phyloP scores from a whole-genome alignment of 2,113 vertebrate genomes.

The Amia ocellicauda region DNA sequence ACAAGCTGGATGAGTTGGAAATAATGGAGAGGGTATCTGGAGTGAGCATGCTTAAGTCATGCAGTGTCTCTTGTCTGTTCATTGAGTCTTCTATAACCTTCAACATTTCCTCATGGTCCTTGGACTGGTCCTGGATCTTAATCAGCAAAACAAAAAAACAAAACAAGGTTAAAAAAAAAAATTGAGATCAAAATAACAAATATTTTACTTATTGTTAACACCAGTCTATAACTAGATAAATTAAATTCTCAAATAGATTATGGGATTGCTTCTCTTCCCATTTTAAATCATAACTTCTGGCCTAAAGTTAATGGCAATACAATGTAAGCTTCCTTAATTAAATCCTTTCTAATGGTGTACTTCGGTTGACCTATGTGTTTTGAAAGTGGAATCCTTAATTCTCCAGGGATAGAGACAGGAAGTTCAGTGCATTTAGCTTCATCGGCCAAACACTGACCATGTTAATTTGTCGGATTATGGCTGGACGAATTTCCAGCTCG shows the following conservation, averaged over 20 bases:
- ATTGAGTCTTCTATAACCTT: neutral
- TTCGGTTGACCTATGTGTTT: no score
- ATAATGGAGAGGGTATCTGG: neutral
- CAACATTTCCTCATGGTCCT: neutral
- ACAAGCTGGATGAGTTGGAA: neutral
- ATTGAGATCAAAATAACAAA: neutral
- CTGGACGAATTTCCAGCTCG: slow-evolving; percentile 46
- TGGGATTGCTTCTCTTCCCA: neutral
- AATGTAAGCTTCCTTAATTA: no score
- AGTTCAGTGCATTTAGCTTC: no score
- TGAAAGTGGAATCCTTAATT: no score
- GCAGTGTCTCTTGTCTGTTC: neutral
- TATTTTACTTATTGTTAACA: neutral
- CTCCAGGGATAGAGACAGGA: no score
- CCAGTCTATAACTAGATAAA: neutral
- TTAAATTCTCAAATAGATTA: neutral
- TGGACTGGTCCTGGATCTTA: neutral
- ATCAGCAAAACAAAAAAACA: neutral
- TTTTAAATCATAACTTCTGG: neutral
- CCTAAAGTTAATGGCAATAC: neutral
- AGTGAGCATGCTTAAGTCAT: neutral
- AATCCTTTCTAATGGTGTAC: no score
- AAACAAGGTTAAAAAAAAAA: neutral
- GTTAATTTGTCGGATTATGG: slow-evolving; percentile 26
- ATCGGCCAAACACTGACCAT: slow-evolving; percentile 6